Evolutionary conservation across 2,113 vertebrate species (phyloP).

Genomic region (Rhadina sibilatrix): DNA sequence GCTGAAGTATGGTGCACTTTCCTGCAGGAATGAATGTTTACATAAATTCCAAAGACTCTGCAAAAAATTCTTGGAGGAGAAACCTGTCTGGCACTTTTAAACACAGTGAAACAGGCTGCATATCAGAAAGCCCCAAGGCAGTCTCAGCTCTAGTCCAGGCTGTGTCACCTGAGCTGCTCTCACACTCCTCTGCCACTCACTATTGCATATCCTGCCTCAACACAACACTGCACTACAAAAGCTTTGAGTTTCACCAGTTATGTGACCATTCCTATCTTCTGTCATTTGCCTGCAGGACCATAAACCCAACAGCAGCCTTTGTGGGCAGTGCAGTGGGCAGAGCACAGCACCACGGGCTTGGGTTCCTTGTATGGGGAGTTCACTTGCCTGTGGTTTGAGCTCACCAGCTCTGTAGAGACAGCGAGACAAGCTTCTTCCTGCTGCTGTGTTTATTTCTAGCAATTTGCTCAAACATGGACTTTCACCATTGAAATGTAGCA

Average conservation of each 20-base stretch:
- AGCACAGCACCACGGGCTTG: neutral
- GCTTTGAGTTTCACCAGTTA: neutral
- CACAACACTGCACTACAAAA: neutral
- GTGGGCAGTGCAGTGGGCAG: neutral
- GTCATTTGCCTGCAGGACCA: neutral
- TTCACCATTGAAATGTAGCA: neutral
- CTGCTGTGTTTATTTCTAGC: neutral
- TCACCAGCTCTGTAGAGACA: neutral
- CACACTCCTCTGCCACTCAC: neutral
- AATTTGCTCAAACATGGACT: neutral
- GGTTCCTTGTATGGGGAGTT: neutral
- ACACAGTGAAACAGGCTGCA: neutral
- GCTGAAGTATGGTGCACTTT: neutral
- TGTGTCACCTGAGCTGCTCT: neutral
- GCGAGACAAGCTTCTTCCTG: neutral
- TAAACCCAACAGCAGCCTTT: neutral
- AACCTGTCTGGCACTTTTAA: neutral
- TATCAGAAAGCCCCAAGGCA: neutral
- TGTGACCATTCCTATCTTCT: neutral
- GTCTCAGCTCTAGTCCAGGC: neutral
- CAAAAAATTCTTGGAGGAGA: neutral
- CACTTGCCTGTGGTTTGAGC: neutral
- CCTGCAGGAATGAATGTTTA: neutral
- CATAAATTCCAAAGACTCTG: neutral
- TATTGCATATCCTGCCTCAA: neutral